These are phyloP conservation scores for Cataglyphis rosenhaueri DNA, from an alignment of 2,888 invertebrate species.

Conservation along the genomic window DNA sequence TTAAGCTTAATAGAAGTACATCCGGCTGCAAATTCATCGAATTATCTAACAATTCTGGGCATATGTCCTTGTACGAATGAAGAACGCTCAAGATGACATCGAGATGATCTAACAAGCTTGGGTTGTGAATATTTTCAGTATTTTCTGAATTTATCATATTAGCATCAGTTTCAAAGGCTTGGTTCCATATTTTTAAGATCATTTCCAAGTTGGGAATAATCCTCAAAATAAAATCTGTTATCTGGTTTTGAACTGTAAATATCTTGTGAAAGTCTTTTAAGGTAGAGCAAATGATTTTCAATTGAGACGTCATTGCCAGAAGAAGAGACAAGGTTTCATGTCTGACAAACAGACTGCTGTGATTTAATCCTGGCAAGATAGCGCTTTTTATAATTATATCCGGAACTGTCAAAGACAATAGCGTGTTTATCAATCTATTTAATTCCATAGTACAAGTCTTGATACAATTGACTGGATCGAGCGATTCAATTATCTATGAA, in stretches of 20 bases:
- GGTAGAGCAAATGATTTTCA: conserved; percentile 80
- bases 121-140: conserved; percentile 56
- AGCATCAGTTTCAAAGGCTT: conserved; percentile 65
- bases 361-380: conserved; percentile 76
- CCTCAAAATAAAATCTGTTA: conserved; percentile 75
- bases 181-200: conserved; percentile 83
- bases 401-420: conserved; percentile 86
- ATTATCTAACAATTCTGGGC: conserved; percentile 86
- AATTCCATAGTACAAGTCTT: conserved; percentile 86
- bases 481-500: conserved; percentile 78
- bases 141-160: conserved; percentile 60
- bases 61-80: conserved; percentile 86
- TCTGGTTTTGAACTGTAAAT: conserved; percentile 60
- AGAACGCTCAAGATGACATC: conserved; percentile 87
- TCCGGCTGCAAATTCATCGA: conserved; percentile 65
- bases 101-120: conserved; percentile 74
- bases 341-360: conserved; percentile 78
- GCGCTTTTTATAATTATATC: conserved; percentile 85
- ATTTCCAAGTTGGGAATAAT: conserved; percentile 83
- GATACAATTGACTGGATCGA: conserved; percentile 83
- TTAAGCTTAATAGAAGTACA: conserved; percentile 71
- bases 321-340: conserved; percentile 83
- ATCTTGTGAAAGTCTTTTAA: conserved; percentile 61
- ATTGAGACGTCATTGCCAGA: conserved; percentile 85
- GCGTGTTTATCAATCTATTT: conserved; percentile 87